Evolutionary conservation across 2,113 vertebrate species (phyloP), one percentile per base, ranked within the genome.

Genomic region (Chaetodon auriga): DNA sequence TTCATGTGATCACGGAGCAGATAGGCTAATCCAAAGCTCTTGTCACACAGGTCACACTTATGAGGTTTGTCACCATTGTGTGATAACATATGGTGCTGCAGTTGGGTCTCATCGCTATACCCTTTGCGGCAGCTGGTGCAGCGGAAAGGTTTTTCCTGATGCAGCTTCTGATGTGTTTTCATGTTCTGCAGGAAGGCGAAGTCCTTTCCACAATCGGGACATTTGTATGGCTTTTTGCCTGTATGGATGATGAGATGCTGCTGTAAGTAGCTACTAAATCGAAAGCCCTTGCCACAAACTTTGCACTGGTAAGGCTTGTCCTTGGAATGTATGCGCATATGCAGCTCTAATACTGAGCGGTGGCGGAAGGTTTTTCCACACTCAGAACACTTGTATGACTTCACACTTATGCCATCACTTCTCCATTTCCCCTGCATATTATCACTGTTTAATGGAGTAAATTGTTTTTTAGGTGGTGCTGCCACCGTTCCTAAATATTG

Each of bases 181-280:
- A 96, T 95, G 89, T 95, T 96, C 82, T 96, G 95, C 80, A 94
- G 82, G 86, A 96, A 96, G 21, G 95, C 95, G 81, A 96, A 96
- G 80, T 95, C 95, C 82, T 95, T 96, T 18, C 95, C 95, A 7
- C 95, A 96, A 75, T 96, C 95, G 0, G 95, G 92, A 80, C 95
- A 96, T 78, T 94, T 95, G 75, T 94, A 94, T 43, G 95, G 95
- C 90, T 95, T 96, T 84, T 95, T 89, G 43, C 95, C 95, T 0
- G 95, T 95, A 68, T 96, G 95, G 75, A 96, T 95, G 69, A 96
- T 94, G 18, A 95, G 76, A 85, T 96, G 95, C 43, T 96, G 95
- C 86, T 96, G 95, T 75, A 96, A 75, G 86, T 95, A 96, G 91
- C 95, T 96, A 83, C 94, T 90, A 69, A 95, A 95, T 71, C 94